Conservation (phyloP, 2,888 invertebrate genomes). For the Tanypteryx hageni region DNA sequence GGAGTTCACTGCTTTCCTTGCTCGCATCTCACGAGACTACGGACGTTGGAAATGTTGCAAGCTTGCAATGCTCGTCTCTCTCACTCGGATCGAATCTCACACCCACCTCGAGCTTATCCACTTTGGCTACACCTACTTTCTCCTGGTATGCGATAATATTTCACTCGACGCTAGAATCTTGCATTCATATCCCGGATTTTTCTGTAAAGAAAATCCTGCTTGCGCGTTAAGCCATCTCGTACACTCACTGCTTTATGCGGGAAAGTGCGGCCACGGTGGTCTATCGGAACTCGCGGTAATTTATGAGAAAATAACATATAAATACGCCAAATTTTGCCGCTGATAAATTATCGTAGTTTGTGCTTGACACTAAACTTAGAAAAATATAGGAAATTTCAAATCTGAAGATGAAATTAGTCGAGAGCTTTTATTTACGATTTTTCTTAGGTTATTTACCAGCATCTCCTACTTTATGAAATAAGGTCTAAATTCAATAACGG, state of each 20-base stretch:
- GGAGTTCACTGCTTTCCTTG: background rate
- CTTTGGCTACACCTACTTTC: slow-evolving; percentile 8
- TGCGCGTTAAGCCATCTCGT: background rate
- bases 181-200: background rate
- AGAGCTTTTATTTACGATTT: too few relatives aligned
- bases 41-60: background rate
- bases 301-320: background rate
- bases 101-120: background rate
- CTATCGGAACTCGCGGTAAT: background rate
- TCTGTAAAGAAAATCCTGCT: background rate
- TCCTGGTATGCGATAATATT: background rate
- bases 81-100: background rate
- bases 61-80: background rate
- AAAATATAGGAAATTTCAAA: too few relatives aligned
- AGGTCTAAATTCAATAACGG: too few relatives aligned
- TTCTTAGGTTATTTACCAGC: too few relatives aligned
- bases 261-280: background rate
- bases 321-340: background rate
- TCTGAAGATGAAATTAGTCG: too few relatives aligned
- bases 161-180: background rate
- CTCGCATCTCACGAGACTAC: slow-evolving; percentile 6
- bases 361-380: background rate
- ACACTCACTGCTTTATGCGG: background rate
- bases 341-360: background rate
- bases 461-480: too few relatives aligned